Evolutionary conservation across 2,888 invertebrate genomes (phyloP), one percentile per base, ranked within the genome.

Genomic region (Agapostemon virescens): DNA sequence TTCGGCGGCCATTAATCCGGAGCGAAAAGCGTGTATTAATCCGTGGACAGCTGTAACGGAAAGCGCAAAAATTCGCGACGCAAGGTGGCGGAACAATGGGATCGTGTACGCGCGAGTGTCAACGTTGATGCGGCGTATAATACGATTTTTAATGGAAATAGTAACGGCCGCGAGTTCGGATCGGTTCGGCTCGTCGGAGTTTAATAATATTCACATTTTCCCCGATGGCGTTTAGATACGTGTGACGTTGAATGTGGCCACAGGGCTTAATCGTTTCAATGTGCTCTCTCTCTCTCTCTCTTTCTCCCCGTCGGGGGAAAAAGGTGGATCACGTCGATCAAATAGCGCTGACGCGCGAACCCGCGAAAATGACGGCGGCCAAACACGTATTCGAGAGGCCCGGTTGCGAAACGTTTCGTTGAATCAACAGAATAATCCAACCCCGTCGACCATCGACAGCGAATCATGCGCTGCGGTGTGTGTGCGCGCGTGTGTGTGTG

Each of bases 401-500:
- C 30, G 73, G 45, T 68, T 66, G 67, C 68, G 69, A 64, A 72
- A 79, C 64, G 77, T 79, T 85, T 83, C 79, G 85, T 79, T 76
- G 84, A 82, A 82, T 85, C 85, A 78, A 84, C 80, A 78, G 75
- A 85, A 85, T 82, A 85, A 85, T 77, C 74, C 79, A 45, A 61
- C 40, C 42, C 69, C 73, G 69, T 81, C 68, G 85, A 73, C 67
- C 72, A 20, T 68, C 55, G 63, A 74, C 68, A 67, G 49, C 42
- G 73, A 36, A 55, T 69, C 76, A 38, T 52, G 36, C 58, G 61
- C 55, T 17, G 13, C 17, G 52, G 40, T 45, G 42, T 70, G 23
- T 4, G 9, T 6, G 20, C 26, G n/a, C 49, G 49, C n/a, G 40
- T 45, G 42, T 70, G 23, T 4, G n/a, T n/a, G n/a, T n/a, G n/a